Percentiles rank a stretch among this genome's conserved stretches.
Conservation (phyloP, 2,888 invertebrate genomes). For the Actias luna region DNA sequence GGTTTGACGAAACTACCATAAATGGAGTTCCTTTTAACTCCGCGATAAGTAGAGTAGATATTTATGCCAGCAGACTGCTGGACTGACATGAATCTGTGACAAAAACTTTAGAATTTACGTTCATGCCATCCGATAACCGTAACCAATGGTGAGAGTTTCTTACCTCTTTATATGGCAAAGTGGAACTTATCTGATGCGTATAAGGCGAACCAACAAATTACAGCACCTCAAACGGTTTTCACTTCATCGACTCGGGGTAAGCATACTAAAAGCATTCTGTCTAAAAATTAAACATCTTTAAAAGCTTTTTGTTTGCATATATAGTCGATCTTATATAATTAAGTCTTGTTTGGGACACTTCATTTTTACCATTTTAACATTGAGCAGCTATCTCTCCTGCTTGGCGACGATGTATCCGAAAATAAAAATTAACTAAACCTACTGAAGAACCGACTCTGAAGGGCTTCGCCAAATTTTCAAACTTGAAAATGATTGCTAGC, state of each 20-base stretch:
- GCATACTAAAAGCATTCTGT: not conserved
- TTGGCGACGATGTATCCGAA: too few species aligned
- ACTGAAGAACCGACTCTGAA: too few species aligned
- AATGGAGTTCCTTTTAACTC: constrained; percentile 9
- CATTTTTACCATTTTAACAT: too few species aligned
- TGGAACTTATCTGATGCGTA: constrained; percentile 35
- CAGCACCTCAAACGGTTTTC: constrained; percentile 37
- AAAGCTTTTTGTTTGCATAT: too few species aligned
- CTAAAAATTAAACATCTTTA: not conserved
- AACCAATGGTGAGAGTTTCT: constrained; percentile 34
- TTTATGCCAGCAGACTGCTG: constrained; percentile 16
- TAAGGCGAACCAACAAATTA: constrained; percentile 41
- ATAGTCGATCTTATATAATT: too few species aligned
- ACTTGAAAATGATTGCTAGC: too few species aligned
- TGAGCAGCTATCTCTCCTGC: too few species aligned
- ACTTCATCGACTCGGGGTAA: constrained; percentile 22
- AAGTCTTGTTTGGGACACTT: too few species aligned
- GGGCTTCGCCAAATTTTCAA: too few species aligned
- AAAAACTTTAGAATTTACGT: constrained; percentile 34
- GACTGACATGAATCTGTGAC: constrained; percentile 21
- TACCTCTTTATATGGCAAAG: constrained; percentile 34
- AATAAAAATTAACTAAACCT: too few species aligned
- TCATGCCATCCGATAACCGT: constrained; percentile 28
- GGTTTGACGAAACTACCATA: not conserved
- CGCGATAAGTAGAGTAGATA: constrained; percentile 15